Conservation (phyloP, 2,888 invertebrate species). For the Leptogaster cylindrica region DNA sequence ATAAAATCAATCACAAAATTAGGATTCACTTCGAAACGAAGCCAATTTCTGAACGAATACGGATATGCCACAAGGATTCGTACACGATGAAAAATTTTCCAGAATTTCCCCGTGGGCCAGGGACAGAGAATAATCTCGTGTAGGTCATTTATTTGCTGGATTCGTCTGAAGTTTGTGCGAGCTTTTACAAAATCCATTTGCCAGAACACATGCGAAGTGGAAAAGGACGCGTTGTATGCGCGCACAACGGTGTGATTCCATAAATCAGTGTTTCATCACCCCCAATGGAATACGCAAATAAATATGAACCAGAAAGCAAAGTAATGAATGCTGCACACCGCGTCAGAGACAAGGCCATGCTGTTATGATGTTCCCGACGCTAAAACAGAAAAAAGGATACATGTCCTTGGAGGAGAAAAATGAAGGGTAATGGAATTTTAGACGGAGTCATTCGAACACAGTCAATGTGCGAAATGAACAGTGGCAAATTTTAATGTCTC, state of each 20-base stretch:
- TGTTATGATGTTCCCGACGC: neutral
- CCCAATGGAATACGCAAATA: neutral
- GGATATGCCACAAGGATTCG: too few relatives aligned
- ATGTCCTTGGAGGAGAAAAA: too few relatives aligned
- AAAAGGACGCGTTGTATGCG: neutral
- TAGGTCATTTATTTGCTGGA: neutral
- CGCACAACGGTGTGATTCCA: neutral
- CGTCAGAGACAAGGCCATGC: neutral
- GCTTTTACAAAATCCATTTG: neutral
- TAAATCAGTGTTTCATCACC: neutral
- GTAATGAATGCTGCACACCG: neutral
- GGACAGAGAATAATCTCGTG: neutral
- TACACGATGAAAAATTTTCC: neutral
- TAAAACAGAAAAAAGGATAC: too few relatives aligned
- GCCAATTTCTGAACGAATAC: too few relatives aligned
- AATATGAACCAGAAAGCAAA: neutral
- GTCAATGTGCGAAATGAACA: too few relatives aligned
- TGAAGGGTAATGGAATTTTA: too few relatives aligned
- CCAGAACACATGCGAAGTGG: neutral
- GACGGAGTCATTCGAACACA: too few relatives aligned
- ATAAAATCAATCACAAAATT: too few relatives aligned
- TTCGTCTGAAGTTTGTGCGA: neutral
- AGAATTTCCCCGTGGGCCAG: neutral
- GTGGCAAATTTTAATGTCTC: too few relatives aligned
- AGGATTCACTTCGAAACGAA: too few relatives aligned